Base-by-base conservation (phyloP, 2,888 invertebrate species). In the Trilocha varians region DNA sequence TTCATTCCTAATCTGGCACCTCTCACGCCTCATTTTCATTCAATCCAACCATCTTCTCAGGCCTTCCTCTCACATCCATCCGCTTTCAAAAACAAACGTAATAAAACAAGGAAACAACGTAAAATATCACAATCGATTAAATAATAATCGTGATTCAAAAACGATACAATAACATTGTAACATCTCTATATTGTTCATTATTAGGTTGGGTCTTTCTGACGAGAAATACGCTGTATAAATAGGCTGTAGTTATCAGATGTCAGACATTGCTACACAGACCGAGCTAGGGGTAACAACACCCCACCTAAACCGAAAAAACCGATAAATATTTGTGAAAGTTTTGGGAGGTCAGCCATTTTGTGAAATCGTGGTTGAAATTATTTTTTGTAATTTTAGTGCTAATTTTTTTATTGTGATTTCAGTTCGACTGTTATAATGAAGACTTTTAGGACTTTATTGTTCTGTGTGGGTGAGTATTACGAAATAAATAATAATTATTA, bases 401-500 rank as follows among this genome's bases (percentile, higher is more conserved):
- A 36, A 38, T 39, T 43, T 47, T 37, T 43, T 51, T 44, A 48
- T 48, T 45, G 63, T 73, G 65, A 59, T 79, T 80, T 79, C 84
- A 83, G 84, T 79, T 75, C 73, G 79, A 73, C 76, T 77, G 70
- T 62, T 62, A 60, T 57, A 49, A 83, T 84, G 80, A 77, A 70
- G 74, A 63, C 66, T 42, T 68, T 68, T 49, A 68, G 68, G 54
- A 68, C 72, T 43, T 53, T 80, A 38, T 56, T 84, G 48, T 60
- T 84, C 40, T 80, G 74, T 50, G 51, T 80, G 45, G 78, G 84
- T 85, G 55, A 79, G 84, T 74, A 25, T 36, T 37, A 39, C 41
- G 11, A 25, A 18, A 25, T 9, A 9, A 33, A 33, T 38, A n/a
- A 15, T 5, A 18, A 36, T 38, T 32, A 36, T 32, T 32, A 18